Evolutionary conservation across 2,888 invertebrate species (phyloP).

Genomic region (Anorthoa munda): DNA sequence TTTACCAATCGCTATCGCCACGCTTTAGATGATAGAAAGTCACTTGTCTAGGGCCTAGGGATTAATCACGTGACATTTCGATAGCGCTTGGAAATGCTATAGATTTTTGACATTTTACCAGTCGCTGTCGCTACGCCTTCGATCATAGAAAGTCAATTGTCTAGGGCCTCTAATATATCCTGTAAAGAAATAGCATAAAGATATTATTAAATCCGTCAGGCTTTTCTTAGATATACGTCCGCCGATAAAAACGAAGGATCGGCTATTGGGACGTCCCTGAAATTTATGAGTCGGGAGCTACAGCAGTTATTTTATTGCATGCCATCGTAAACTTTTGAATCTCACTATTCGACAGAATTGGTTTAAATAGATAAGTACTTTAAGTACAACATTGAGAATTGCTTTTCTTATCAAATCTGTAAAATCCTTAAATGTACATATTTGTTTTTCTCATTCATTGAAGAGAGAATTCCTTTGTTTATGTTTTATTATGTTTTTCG

Average conservation of each 20-base stretch:
- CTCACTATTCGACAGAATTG: conserved; percentile 54
- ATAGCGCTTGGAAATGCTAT: too few species aligned
- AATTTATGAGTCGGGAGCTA: conserved; percentile 70
- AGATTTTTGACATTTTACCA: too few species aligned
- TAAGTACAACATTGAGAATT: conserved; percentile 39
- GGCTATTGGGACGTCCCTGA: conserved; percentile 70
- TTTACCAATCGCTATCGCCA: too few species aligned
- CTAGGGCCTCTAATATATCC: background rate
- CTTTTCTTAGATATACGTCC: conserved; percentile 54
- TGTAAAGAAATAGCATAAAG: conserved; percentile 14
- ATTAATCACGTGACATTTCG: too few species aligned
- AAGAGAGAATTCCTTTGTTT: conserved; percentile 21
- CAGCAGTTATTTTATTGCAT: conserved; percentile 67
- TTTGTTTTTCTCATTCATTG: conserved; percentile 33
- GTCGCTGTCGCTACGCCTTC: too few species aligned
- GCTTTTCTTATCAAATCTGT: conserved; percentile 39
- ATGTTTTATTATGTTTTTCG: conserved; percentile 29
- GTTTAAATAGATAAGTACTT: conserved; percentile 49
- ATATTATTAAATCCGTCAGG: conserved; percentile 44
- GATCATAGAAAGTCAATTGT: too few species aligned
- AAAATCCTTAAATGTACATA: conserved; percentile 32
- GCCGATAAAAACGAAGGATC: conserved; percentile 73
- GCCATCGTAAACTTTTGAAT: conserved; percentile 68
- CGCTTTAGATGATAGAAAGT: too few species aligned
- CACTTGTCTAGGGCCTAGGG: too few species aligned